Evolutionary conservation across 2,113 vertebrate genomes (phyloP), one percentile per base, ranked within the genome.

Genomic region (Apodemus speciosus): DNA sequence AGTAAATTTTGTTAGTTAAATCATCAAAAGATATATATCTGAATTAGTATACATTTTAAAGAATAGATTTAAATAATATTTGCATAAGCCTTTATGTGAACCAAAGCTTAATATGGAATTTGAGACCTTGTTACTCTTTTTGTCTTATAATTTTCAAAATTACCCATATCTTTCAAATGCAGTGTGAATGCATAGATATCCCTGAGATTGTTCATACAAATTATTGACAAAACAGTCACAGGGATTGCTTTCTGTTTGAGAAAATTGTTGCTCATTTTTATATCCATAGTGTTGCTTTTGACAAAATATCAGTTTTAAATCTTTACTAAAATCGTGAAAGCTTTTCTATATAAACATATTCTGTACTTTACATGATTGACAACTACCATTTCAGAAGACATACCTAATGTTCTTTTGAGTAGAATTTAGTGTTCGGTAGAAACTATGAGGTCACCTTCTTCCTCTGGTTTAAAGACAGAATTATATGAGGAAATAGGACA

Each of bases 71-170:
- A 49, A n/a, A 56, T 46, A 60, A 25, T 69, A 51, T 56, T 94
- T 94, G 8, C 81, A 43, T 2, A 56, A 71, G 38, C 0, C n/a
- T 92, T 18, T 73, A 51, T 21, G 2, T 38, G 83, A 76, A 60
- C 1, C 3, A 83, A 64, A 9, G 4, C 32, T 60, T 92, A 72
- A 10, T 25, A n/a, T 69, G 4, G 18, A 4, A 49, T 90, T 91
- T 72, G 11, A 38, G 15, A 71, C 4, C 75, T 2, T 92, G 23
- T 51, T 68, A 58, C 3, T 85, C 6, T 49, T 46, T 4, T 71
- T 85, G 92, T 27, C 80, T 94, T 23, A 21, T 90, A 35, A 80
- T 71, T 88, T 92, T 27, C 80, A 85, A 53, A 92, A 53, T 51
- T 81, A 76, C 60, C 27, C 1, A 3, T 92, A 85, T 80, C n/a